Conservation (phyloP, 1,140 invertebrate genomes). For the Pissodes strobi region DNA sequence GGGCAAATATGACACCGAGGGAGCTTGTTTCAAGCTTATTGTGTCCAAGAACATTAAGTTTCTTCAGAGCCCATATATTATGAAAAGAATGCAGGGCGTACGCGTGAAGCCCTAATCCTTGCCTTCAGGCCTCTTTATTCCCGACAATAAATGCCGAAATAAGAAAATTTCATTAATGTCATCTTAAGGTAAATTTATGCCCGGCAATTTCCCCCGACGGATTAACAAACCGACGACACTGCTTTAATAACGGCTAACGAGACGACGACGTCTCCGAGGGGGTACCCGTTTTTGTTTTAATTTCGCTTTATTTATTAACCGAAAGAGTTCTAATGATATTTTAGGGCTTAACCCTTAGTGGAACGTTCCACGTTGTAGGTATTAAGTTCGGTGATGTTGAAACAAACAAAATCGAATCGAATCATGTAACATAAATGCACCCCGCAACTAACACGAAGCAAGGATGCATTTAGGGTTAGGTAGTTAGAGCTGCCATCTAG, state of each 20-base stretch:
- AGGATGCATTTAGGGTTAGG: too few species aligned
- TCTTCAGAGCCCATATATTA: constrained; percentile 23
- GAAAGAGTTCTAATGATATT: too few species aligned
- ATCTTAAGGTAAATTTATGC: constrained; percentile 62
- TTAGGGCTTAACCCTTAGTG: too few species aligned
- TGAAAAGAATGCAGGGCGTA: constrained; percentile 9
- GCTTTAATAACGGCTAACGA: constrained; percentile 48
- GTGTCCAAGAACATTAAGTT: too few species aligned
- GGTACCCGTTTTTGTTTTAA: constrained; percentile 4
- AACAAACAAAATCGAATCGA: too few species aligned
- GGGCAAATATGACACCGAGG: too few species aligned
- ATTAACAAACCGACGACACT: constrained; percentile 49
- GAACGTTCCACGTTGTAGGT: too few species aligned
- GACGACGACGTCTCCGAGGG: neutral
- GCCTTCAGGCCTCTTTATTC: constrained; percentile 2
- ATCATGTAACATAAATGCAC: too few species aligned
- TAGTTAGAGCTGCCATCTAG: too few species aligned
- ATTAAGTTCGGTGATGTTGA: too few species aligned
- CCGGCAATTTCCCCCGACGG: constrained; percentile 57
- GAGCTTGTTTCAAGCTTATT: too few species aligned
- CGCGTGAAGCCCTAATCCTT: constrained; percentile 10
- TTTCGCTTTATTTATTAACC: constrained; percentile 7
- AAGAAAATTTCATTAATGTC: constrained; percentile 63
- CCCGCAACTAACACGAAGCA: too few species aligned
- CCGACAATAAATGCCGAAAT: constrained; percentile 55